Evolutionary conservation across 2,113 vertebrate species (phyloP).

Genomic region (Oryzias curvinotus): DNA sequence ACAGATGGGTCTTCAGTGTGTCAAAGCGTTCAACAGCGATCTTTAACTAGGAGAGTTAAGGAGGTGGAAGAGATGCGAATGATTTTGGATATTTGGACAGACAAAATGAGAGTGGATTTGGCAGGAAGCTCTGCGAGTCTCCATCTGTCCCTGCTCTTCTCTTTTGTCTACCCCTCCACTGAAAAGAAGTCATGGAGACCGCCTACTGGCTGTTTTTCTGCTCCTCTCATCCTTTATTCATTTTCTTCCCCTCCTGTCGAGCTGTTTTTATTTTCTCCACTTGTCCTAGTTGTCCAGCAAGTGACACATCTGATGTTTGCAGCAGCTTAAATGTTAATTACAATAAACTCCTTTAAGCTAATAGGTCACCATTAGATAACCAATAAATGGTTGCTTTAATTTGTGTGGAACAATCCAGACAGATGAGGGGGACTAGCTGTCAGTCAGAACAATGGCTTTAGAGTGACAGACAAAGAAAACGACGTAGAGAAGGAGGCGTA

Average conservation of each 20-base stretch:
- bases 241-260: constrained; percentile 7
- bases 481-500: not conserved
- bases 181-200: constrained; percentile 28
- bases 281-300: constrained; percentile 8
- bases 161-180: constrained; percentile 39
- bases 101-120: constrained; percentile 51
- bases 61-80: constrained; percentile 39
- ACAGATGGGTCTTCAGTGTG: too few relatives aligned
- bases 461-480: constrained; percentile 11
- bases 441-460: constrained; percentile 21
- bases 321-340: constrained; percentile 60
- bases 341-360: constrained; percentile 48
- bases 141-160: constrained; percentile 60
- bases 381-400: constrained; percentile 46
- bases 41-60: constrained; percentile 27
- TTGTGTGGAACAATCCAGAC: constrained; percentile 42
- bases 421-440: constrained; percentile 10
- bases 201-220: constrained; percentile 39
- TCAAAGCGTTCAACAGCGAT: constrained; percentile 14
- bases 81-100: constrained; percentile 47
- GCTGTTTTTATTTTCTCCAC: constrained; percentile 1
- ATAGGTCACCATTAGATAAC: constrained; percentile 57
- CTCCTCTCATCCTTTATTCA: constrained; percentile 1
- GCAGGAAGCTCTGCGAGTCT: constrained; percentile 38
- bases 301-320: constrained; percentile 58